Evolutionary conservation across 1,140 invertebrate genomes (phyloP).

Genomic region (Ctenoplectra terminalis): DNA sequence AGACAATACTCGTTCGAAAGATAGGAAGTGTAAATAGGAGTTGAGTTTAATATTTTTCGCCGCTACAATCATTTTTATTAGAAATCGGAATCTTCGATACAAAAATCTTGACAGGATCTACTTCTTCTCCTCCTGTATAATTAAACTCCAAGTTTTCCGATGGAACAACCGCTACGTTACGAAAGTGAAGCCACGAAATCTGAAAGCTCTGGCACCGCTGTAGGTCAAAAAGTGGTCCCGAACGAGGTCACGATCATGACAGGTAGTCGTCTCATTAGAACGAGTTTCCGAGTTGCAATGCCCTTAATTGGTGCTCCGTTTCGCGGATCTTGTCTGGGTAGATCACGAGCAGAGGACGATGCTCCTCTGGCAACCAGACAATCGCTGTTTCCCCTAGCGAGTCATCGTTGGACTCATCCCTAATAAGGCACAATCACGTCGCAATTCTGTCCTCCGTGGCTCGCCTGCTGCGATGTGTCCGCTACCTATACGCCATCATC

Average conservation of each 20-base stretch:
- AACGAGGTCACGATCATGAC: constrained; percentile 30
- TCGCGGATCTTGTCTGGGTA: constrained; percentile 57
- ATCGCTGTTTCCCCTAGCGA: constrained; percentile 57
- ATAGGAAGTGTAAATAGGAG: neutral
- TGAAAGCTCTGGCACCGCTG: neutral
- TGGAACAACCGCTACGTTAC: too few relatives aligned
- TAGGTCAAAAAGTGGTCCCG: neutral
- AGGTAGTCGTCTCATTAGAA: constrained; percentile 60
- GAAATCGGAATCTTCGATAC: neutral
- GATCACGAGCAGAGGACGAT: constrained; percentile 68
- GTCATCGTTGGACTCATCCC: constrained; percentile 57
- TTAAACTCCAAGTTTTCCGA: neutral
- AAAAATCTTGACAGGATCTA: neutral
- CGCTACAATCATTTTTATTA: neutral
- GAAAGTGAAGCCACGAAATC: neutral
- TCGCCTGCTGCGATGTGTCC: constrained; percentile 27
- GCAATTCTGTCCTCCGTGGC: constrained; percentile 52
- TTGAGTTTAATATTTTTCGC: neutral
- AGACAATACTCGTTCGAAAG: too few relatives aligned
- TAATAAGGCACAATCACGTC: constrained; percentile 74
- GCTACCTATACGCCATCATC: constrained; percentile 27
- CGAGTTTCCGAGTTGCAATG: constrained; percentile 65
- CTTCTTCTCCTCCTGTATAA: too few relatives aligned
- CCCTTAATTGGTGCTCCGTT: constrained; percentile 71
- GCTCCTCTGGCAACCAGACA: constrained; percentile 68